phyloP scores from a whole-genome alignment of 2,113 vertebrate species.

The Cricetomys ansorgei region DNA sequence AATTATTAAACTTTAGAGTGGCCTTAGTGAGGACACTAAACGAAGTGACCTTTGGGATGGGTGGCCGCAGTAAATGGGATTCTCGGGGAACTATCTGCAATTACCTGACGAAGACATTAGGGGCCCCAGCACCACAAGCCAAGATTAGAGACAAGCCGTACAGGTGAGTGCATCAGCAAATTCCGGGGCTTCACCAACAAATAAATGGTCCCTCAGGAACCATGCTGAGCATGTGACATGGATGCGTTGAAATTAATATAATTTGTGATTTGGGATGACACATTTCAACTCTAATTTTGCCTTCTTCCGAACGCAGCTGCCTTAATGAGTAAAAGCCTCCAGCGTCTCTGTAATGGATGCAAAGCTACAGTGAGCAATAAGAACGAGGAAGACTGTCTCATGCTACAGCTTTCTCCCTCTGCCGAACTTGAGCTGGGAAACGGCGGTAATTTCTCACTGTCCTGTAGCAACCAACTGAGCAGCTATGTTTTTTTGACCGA shows the following conservation, averaged over 20 bases:
- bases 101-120: slow-evolving; percentile 65
- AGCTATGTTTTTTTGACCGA: neutral
- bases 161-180: slow-evolving; percentile 57
- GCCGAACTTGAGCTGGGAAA: slow-evolving; percentile 17
- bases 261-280: slow-evolving; percentile 13
- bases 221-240: neutral
- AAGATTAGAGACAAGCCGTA: slow-evolving; percentile 38
- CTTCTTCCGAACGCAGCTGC: slow-evolving; percentile 47
- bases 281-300: slow-evolving; percentile 34
- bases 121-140: neutral
- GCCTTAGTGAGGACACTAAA: slow-evolving; percentile 57
- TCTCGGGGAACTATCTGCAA: slow-evolving; percentile 55
- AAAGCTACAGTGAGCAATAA: neutral
- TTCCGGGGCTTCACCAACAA: slow-evolving; percentile 34
- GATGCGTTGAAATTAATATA: slow-evolving; percentile 29
- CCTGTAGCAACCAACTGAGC: neutral
- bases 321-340: neutral
- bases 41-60: slow-evolving; percentile 65
- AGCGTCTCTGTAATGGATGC: neutral
- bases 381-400: neutral
- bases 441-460: neutral
- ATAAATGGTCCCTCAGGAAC: slow-evolving; percentile 22
- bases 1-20: slow-evolving; percentile 75
- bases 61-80: slow-evolving; percentile 58
- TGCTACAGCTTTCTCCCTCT: neutral